Evolutionary conservation across 2,888 invertebrate genomes (phyloP), one percentile per base, ranked within the genome.

Genomic region (Hedychridium roseum): DNA sequence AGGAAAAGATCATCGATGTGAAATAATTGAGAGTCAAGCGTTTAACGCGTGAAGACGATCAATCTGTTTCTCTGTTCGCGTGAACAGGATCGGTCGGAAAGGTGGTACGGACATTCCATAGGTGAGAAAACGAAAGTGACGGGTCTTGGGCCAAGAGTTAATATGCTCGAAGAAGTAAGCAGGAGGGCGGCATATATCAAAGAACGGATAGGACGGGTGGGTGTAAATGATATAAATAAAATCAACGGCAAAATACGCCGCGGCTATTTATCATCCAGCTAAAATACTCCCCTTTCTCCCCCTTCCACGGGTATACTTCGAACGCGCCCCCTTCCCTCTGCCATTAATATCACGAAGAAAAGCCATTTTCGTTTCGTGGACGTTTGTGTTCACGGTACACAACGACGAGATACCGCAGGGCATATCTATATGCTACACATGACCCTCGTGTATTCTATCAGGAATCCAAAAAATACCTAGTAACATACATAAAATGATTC

Each of bases 141-240:
- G 41, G 30, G 43, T 32, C 32, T 47, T 48, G 41, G 40, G 35
- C 45, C 52, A 42, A 54, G 57, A 63, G 59, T 66, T 68, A 66
- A 67, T 68, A 63, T 60, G 54, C 49, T 53, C 60, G 53, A 61
- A 60, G 60, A 54, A 66, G 58, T 53, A 58, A 66, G 57, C 64
- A 52, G 49, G 47, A 12, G 9, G 26, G 36, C 41, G 50, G 53
- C 57, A 58, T 63, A 64, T 61, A 66, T 66, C 64, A 64, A 64
- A 50, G 42, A 54, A 55, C 41, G 60, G 57, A 55, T 57, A 63
- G 58, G 46, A 45, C 20, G 28, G 50, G 38, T 48, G 48, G 54
- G 51, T 60, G 66, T 68, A 68, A 71, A 68, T 64, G 63, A 68
- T 70, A 71, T 70, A 66, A 69, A 70, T 70, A 72, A 68, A 70